Base-by-base conservation (phyloP, 1,140 invertebrate species). In the Ephestia elutella region DNA sequence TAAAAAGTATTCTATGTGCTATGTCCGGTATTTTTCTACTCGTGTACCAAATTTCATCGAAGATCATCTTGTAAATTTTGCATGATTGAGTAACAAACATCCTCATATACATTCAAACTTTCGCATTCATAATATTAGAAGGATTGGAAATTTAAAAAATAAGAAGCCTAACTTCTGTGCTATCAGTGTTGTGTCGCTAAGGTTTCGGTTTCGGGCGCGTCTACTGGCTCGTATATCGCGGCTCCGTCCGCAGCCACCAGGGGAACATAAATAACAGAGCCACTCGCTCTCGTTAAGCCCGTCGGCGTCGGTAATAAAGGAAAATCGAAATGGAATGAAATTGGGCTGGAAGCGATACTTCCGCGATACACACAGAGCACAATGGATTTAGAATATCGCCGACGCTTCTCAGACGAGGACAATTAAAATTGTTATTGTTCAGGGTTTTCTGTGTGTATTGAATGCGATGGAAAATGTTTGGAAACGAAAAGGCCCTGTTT, bases 241-340 rank as follows among this genome's bases (percentile, higher is more conserved):
- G 78, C 84, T 85, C 76, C 81, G 75, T 86, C 78, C 79, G 78
- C 80, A 83, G 72, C 75, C 85, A 82, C 82, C 68, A 79, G 85
- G 80, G 85, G 70, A 80, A 85, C 82, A 87, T 87, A 87, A 87
- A 87, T 87, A 87, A 84, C 80, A 66, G 71, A 69, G 77, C 82
- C 80, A 75, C 71, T 73, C 70, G 69, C 77, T 75, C 82, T 84
- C 85, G 82, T 85, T 86, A 87, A 86, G 85, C 83, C 78, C 73
- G 78, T 75, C 74, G 81, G 77, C 82, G 75, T 81, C 76, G 85
- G 85, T 86, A 86, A 86, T 87, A 87, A 87, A 87, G 80, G 82
- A 87, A 86, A 87, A 87, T 86, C 85, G 85, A 86, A 87, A 87
- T 85, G 82, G 79, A 87, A 87, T 86, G 79, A 87, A 86, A 87